Base-by-base conservation (phyloP, 2,888 invertebrate species). In the Trisateles emortualis region DNA sequence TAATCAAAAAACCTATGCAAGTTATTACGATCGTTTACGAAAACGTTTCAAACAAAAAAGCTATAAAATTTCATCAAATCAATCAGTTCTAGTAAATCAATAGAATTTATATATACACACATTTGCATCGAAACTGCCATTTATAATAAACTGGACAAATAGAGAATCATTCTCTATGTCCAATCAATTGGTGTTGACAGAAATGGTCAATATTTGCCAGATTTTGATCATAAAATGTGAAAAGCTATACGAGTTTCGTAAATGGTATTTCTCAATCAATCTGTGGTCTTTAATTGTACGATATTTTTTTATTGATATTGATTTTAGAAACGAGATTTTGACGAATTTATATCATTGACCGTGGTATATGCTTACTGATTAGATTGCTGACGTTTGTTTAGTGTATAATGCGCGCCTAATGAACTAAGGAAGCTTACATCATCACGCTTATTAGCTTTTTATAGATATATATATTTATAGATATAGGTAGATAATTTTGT, bases 141-240 rank as follows among this genome's bases (percentile, higher is more conserved):
- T 68, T 72, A 62, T 58, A 65, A 63, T 72, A 54, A 55, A 68
- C 52, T 63, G 55, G 66, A 61, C 60, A 68, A 65, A 72, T 46
- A 70, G 36, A 50, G 57, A 65, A 72, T 55, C 32, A 51, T 55
- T 60, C 53, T 61, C 50, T 51, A 68, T 59, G 56, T 46, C 44
- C 66, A 69, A 66, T 68, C 66, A 63, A 68, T 68, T 71, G 63
- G 63, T 68, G 69, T 68, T 68, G 72, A 70, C 66, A 68, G 53
- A 52, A 61, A 52, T 40, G 55, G 26, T 43, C 40, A 55, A 56
- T 69, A 58, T 67, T 67, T 39, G 67, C 55, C 44, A 61, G 59
- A 56, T 40, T 33, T 54, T 55, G 39, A 19, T 46, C 24, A 55
- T 60, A 50, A 64, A 60, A 68, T 54, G 40, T 52, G 49, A 54